Evolutionary conservation across 2,113 vertebrate genomes (phyloP).

Genomic region (Periophthalmus modestus): DNA sequence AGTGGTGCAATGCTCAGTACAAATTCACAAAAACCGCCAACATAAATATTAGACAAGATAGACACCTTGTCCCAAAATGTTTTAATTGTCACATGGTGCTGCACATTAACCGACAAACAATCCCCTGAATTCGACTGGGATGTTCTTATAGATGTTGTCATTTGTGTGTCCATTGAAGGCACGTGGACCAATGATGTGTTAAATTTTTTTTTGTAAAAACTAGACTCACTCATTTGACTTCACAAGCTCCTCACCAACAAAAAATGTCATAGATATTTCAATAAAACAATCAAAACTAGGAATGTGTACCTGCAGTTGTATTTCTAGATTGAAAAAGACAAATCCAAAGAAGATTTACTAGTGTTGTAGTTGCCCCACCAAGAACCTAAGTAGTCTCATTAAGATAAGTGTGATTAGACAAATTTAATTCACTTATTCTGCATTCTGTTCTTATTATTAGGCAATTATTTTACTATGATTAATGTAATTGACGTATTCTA

Average conservation of each 20-base stretch:
- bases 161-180: constrained; percentile 16
- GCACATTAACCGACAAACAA: constrained; percentile 28
- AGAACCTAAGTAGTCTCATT: neutral
- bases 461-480: neutral
- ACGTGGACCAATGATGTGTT: constrained; percentile 52
- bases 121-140: constrained; percentile 20
- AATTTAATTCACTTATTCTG: neutral
- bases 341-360: neutral
- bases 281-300: neutral
- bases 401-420: neutral
- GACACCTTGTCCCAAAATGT: constrained; percentile 33
- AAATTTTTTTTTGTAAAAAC: constrained; percentile 49
- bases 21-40: constrained; percentile 59
- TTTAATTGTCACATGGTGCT: constrained; percentile 59
- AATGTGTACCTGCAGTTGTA: neutral
- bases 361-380: neutral
- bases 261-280: neutral
- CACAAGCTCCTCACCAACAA: neutral
- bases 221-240: constrained; percentile 46
- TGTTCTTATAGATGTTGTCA: constrained; percentile 11
- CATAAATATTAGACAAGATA: constrained; percentile 34
- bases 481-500: neutral
- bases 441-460: neutral
- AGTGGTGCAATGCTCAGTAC: constrained; percentile 69
- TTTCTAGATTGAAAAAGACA: neutral